These are phyloP conservation scores for Monodelphis domestica DNA, from an alignment of 2,797 vertebrate species.

Conservation along the genomic window DNA sequence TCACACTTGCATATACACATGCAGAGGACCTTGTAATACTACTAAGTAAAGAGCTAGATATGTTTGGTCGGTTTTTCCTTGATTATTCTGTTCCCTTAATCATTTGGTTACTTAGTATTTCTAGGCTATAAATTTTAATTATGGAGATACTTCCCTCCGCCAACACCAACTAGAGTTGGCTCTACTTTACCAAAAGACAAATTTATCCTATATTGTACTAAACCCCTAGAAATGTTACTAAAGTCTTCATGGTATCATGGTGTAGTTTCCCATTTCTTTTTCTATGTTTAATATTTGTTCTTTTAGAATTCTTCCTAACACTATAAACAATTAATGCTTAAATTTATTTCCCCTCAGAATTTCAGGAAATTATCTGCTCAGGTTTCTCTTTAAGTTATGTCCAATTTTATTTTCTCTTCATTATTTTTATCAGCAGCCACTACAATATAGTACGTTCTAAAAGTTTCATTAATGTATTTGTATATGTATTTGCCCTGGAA, in stretches of 20 bases:
- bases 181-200: background rate
- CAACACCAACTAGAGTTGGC: background rate
- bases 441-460: background rate
- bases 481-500: background rate
- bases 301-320: background rate
- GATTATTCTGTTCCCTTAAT: background rate
- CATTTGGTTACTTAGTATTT: background rate
- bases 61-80: background rate
- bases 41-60: background rate
- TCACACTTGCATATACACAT: background rate
- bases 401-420: background rate
- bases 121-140: background rate
- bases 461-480: background rate
- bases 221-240: background rate
- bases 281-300: conserved; percentile 2
- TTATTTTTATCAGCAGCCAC: background rate
- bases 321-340: background rate
- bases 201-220: background rate
- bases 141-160: background rate
- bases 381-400: background rate
- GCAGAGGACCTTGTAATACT: background rate
- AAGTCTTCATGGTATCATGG: background rate
- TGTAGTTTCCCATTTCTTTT: background rate
- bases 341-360: background rate
- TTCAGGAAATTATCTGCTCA: background rate